These are phyloP conservation scores for Bufo bufo DNA, from an alignment of 2,113 vertebrate species.

Conservation along the genomic window DNA sequence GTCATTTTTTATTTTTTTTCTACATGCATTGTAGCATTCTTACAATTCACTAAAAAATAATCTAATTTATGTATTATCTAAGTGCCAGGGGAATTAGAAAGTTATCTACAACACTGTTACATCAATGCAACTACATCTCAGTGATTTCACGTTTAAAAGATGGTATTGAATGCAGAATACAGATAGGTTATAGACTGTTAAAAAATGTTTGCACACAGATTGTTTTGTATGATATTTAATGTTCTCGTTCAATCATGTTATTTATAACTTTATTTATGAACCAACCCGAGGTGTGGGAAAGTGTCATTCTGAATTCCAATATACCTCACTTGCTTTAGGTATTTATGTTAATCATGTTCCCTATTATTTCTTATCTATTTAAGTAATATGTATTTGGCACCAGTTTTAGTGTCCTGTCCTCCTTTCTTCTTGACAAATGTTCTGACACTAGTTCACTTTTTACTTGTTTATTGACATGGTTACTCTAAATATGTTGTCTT, in stretches of 20 bases:
- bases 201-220: conserved; percentile 19
- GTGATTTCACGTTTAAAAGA: not conserved
- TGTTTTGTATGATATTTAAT: conserved; percentile 5
- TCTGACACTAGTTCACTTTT: not conserved
- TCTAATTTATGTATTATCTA: not conserved
- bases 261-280: conserved; percentile 58
- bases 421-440: not conserved
- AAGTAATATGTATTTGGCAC: not conserved
- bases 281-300: not conserved
- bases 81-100: not conserved
- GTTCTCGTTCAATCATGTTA: conserved; percentile 14
- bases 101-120: not conserved
- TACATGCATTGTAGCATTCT: not conserved
- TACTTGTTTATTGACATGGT: not conserved
- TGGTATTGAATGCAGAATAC: not conserved
- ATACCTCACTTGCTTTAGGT: not conserved
- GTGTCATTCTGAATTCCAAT: not conserved
- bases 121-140: conserved; percentile 21
- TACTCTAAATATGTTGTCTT: not conserved
- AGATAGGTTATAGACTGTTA: not conserved
- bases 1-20: not conserved
- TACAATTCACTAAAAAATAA: not conserved
- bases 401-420: too few species aligned
- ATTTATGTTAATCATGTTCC: not conserved
- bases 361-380: not conserved